phyloP scores from a whole-genome alignment of 1,140 invertebrate genomes.

The Sminthurinus signatus region DNA sequence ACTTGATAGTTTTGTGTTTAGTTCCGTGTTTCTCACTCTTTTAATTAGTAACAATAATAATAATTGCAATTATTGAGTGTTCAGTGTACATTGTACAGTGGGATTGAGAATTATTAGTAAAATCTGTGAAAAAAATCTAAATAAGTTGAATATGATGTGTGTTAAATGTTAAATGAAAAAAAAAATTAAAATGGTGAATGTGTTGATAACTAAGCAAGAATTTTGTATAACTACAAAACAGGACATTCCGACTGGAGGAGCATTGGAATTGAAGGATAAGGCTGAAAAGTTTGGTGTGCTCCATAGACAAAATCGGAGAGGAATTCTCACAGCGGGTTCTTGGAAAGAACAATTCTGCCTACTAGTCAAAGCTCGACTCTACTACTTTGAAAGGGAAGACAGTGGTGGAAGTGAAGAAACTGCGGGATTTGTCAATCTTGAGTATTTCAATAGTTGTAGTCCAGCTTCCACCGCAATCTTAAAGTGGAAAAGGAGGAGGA shows the following conservation, averaged over 20 bases:
- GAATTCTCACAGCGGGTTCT: conserved; percentile 43
- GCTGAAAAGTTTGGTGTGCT: conserved; percentile 40
- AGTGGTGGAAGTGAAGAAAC: conserved; percentile 42
- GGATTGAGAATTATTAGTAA: too few species aligned
- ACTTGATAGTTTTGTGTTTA: too few species aligned
- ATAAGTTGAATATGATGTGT: too few species aligned
- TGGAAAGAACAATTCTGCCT: conserved; percentile 45
- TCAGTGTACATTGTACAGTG: too few species aligned
- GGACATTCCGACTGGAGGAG: conserved; percentile 29
- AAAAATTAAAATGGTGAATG: too few species aligned
- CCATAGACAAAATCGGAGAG: conserved; percentile 43
- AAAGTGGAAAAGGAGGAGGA: conserved; percentile 41
- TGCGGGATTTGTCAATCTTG: conserved; percentile 44
- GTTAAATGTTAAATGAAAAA: too few species aligned
- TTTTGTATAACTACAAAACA: conserved; percentile 5
- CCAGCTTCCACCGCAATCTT: too few species aligned
- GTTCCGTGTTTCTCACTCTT: too few species aligned
- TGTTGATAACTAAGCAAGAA: too few species aligned
- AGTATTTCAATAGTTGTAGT: conserved; percentile 44
- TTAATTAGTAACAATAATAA: too few species aligned
- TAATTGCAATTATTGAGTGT: too few species aligned
- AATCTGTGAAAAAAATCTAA: too few species aligned
- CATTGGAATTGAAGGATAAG: conserved; percentile 18
- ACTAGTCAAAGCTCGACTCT: conserved; percentile 43
- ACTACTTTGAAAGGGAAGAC: conserved; percentile 44